These are phyloP conservation scores for Pogonocherus hispidulus DNA, from an alignment of 2,888 invertebrate species.

Conservation along the genomic window DNA sequence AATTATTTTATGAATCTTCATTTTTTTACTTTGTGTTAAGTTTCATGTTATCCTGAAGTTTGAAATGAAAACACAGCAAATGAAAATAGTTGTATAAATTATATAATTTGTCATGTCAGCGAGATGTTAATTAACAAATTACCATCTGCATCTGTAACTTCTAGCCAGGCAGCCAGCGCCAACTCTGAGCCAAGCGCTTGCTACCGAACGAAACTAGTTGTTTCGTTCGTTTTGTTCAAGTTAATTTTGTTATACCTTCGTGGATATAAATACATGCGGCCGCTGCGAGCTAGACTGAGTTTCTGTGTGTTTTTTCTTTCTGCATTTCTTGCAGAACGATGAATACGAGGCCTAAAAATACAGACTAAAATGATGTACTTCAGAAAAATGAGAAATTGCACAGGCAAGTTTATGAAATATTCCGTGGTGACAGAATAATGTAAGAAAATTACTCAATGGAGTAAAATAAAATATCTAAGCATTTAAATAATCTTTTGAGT, in stretches of 20 bases:
- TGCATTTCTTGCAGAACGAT: background rate
- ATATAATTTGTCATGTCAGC: slow-evolving; percentile 22
- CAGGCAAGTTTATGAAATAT: too few species aligned
- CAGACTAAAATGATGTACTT: too few species aligned
- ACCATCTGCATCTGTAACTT: slow-evolving; percentile 18
- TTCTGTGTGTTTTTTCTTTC: background rate
- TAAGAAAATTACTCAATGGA: too few species aligned
- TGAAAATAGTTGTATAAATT: slow-evolving; percentile 14
- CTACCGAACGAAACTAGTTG: slow-evolving; percentile 17
- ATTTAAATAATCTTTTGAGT: too few species aligned
- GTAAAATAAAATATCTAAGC: too few species aligned
- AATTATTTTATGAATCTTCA: too few species aligned
- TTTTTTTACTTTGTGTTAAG: too few species aligned
- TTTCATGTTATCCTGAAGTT: too few species aligned
- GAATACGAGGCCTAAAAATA: too few species aligned
- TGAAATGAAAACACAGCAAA: too few species aligned
- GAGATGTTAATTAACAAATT: slow-evolving; percentile 27
- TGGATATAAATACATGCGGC: slow-evolving; percentile 19
- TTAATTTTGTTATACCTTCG: slow-evolving; percentile 25
- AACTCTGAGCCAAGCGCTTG: background rate
- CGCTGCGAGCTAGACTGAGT: slow-evolving; percentile 3
- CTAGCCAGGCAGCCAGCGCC: background rate
- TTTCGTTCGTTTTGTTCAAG: slow-evolving; percentile 14
- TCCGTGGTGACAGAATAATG: too few species aligned
- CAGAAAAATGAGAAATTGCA: too few species aligned